Evolutionary conservation across 2,888 invertebrate species (phyloP), one percentile per base, ranked within the genome.

Genomic region (Drepana falcataria): DNA sequence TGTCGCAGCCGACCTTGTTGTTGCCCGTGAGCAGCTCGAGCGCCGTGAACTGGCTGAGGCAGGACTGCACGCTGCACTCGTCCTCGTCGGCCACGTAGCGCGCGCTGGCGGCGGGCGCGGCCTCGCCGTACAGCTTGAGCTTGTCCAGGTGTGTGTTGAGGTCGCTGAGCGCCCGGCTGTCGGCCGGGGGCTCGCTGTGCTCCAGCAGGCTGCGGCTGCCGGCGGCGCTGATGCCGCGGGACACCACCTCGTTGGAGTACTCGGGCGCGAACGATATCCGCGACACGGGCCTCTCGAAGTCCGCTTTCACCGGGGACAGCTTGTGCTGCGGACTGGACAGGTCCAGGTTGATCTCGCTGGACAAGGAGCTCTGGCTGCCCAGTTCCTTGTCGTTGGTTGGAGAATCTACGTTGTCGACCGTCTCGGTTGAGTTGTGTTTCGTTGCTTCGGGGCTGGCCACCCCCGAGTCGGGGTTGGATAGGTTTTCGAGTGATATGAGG

Each of bases 1-100:
- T 93, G 74, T 97, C 96, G 82, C 99, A 99, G 55, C 96, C 95
- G 51, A 99, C 98, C 85, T 96, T 96, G 83, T 99, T 99, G 78
- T 95, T 95, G 0, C 97, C 98, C 0, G 95, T 96, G 85, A 99
- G 94, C 34, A 97, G 88, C 79, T 99, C 99, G 21, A 96, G 93
- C 0, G 96, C 95, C 0, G 98, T 98, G 85, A 99, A 99, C 80
- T 97, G 96, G 74, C 96, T 95, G 53, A 99, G 93, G 78, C 98
- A 98, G 0, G 97, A 96, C 69, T 95, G 95, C 53, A 98, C 93
- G 35, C 96, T 96, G 79, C 95, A 95, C 68, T 96, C 96, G 48
- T 95, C 95, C 55, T 95, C 95, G 64, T 94, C 94, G 71, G 94
- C 94, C 47, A 94, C 92, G 74, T 95, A 95, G 33, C 96, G 93